Evolutionary conservation across 2,113 vertebrate species (phyloP).

Genomic region (Mobula hypostoma): DNA sequence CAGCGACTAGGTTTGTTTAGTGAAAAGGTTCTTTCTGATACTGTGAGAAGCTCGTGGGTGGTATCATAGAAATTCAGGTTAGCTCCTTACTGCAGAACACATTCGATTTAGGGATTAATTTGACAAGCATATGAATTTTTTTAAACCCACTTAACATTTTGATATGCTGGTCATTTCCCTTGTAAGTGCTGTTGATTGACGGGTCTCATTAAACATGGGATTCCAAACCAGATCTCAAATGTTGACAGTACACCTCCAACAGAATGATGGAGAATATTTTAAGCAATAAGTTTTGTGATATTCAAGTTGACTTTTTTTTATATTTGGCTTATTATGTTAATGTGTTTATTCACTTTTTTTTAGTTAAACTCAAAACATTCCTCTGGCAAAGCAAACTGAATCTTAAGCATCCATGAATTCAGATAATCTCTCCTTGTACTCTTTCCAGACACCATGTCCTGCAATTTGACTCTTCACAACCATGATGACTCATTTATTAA

Average conservation of each 20-base stretch:
- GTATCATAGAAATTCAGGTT: neutral
- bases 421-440: neutral
- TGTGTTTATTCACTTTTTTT: neutral
- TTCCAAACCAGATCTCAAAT: neutral
- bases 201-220: neutral
- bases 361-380: neutral
- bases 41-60: neutral
- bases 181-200: neutral
- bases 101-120: neutral
- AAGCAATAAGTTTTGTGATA: neutral
- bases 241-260: neutral
- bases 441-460: neutral
- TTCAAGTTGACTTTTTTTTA: neutral
- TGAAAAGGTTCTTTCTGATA: neutral
- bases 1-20: neutral
- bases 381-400: no score
- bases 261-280: neutral
- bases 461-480: neutral
- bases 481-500: neutral
- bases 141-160: neutral
- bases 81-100: neutral
- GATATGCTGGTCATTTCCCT: no score
- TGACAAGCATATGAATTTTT: neutral
- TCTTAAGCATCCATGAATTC: neutral
- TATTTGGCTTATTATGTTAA: neutral